Percentiles rank a stretch among this genome's conserved stretches.
phyloP scores from a whole-genome alignment of 2,113 vertebrate genomes.

The Crotalus viridis region DNA sequence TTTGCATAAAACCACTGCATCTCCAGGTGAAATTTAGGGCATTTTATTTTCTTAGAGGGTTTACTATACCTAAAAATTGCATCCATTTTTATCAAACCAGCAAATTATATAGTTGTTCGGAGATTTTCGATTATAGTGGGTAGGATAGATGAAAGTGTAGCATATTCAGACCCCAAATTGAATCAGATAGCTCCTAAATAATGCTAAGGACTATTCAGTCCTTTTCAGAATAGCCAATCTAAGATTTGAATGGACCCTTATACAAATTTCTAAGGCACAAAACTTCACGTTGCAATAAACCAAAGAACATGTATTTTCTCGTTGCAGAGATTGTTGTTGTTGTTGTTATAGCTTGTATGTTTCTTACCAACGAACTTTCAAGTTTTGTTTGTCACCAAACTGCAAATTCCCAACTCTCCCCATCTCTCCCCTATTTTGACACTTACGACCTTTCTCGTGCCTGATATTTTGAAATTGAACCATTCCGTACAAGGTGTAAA shows the following conservation, averaged over 20 bases:
- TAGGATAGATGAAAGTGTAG: background rate
- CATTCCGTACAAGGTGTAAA: constrained; percentile 55
- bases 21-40: background rate
- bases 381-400: background rate
- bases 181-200: background rate
- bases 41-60: background rate
- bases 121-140: background rate
- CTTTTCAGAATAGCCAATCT: background rate
- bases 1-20: background rate
- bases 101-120: background rate
- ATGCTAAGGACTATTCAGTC: background rate
- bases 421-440: constrained; percentile 16
- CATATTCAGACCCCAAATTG: background rate
- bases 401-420: background rate
- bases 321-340: background rate
- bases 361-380: background rate
- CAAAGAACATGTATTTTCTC: background rate
- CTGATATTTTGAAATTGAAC: constrained; percentile 52
- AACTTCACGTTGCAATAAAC: background rate
- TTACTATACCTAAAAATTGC: background rate
- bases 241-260: background rate
- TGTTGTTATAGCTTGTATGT: background rate
- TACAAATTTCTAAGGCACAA: background rate
- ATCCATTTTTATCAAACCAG: background rate
- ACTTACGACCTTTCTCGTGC: constrained; percentile 44